These are phyloP conservation scores for Glossophaga mutica DNA, from an alignment of 2,797 vertebrate genomes.

Conservation along the genomic window DNA sequence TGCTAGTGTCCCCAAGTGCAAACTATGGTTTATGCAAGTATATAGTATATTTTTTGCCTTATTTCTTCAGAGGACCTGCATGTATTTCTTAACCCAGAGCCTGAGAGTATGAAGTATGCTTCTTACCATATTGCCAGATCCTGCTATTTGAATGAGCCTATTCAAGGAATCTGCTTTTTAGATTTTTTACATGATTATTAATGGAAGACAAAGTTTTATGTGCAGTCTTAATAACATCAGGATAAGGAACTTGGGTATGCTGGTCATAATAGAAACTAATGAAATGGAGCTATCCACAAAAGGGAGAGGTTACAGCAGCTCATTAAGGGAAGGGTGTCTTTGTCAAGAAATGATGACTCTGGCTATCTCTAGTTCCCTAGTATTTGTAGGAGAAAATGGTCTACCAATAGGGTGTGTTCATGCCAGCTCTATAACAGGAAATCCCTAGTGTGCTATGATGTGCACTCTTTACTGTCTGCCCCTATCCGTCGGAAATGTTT, in stretches of 20 bases:
- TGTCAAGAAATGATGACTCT: background rate
- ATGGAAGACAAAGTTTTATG: background rate
- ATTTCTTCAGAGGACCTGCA: background rate
- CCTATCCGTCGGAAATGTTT: background rate
- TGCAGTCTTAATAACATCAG: background rate
- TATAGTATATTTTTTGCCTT: background rate
- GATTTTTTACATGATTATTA: background rate
- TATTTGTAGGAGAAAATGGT: background rate
- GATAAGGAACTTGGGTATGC: background rate
- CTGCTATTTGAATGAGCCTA: background rate
- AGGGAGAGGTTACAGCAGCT: background rate
- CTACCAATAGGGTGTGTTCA: background rate
- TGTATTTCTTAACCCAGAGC: constrained; percentile 13
- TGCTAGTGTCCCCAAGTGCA: background rate
- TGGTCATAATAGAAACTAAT: background rate
- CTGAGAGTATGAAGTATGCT: background rate
- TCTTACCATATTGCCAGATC: background rate
- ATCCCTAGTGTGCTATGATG: background rate
- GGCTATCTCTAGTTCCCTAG: background rate
- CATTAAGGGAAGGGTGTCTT: background rate
- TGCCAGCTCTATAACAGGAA: background rate
- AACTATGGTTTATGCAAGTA: background rate
- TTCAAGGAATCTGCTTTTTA: background rate
- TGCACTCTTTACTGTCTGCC: background rate
- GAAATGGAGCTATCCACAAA: background rate